These are phyloP conservation scores for Sceliomorpha sp. DNA, from an alignment of 2,888 invertebrate species.

Conservation along the genomic window DNA sequence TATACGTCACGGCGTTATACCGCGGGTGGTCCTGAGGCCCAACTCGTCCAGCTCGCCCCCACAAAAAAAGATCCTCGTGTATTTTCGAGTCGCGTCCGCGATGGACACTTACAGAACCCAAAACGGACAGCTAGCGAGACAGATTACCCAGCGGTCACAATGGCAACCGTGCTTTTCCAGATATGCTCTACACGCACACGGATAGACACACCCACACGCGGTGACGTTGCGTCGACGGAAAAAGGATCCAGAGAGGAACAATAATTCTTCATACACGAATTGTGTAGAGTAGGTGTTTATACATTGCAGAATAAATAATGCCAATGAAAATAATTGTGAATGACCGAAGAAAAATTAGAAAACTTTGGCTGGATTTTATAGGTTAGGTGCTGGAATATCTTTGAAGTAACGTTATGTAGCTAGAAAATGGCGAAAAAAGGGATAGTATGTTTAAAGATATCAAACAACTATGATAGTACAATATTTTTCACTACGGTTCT, in stretches of 20 bases:
- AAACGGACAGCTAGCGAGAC: constrained; percentile 38
- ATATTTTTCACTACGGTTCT: no score
- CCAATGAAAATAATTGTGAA: no score
- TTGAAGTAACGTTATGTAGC: no score
- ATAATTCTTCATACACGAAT: constrained; percentile 21
- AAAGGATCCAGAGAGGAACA: neutral
- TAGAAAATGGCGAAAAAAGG: no score
- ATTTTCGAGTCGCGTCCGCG: constrained; percentile 13
- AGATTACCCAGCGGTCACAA: constrained; percentile 46
- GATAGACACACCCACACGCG: constrained; percentile 34
- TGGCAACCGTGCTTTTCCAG: constrained; percentile 43
- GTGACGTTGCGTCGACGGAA: constrained; percentile 2
- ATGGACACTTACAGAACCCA: constrained; percentile 26
- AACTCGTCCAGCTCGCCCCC: constrained; percentile 6
- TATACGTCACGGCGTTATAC: neutral
- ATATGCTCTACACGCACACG: constrained; percentile 30
- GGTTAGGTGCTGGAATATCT: no score
- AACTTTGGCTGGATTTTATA: no score
- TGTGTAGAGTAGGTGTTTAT: constrained; percentile 37
- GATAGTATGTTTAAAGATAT: no score
- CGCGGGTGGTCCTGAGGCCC: constrained; percentile 38
- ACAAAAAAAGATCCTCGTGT: neutral
- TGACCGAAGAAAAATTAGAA: no score
- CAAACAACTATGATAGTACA: no score
- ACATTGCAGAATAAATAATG: no score